Evolutionary conservation across 2,113 vertebrate genomes (phyloP), one percentile per base, ranked within the genome.

Genomic region (Larimichthys crocea): DNA sequence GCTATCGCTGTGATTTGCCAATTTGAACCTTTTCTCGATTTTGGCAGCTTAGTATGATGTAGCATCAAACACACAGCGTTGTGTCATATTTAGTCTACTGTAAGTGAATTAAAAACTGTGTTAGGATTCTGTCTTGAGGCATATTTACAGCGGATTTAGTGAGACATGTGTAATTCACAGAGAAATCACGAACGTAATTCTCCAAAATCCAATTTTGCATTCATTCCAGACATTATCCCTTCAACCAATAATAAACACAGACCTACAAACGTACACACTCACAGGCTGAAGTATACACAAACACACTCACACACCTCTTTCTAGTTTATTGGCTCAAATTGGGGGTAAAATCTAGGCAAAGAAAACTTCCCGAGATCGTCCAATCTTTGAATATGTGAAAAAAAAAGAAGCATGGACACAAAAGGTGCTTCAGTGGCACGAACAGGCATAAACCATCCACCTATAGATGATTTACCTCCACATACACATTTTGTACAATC

Each of bases 201-300:
- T 67, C 40, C 20, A 35, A 63, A 76, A 82, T 84, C 57, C 66
- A 68, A 79, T 72, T 62, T 72, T 53, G 56, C 55, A 62, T 29
- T 71, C 1, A 79, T 75, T 78, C 60, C 35, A 53, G 52, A 52
- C 53, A 63, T 55, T 56, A 57, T 76, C 12, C 48, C 1, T n/a
- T 57, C 11, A 29, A 3, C 11, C 52, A 56, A 26, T 61, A 57
- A 48, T 40, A 69, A 16, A 55, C n/a, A 52, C 26, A 17, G 0
- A 61, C 16, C 12, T 35, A 74, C 69, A 72, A n/a, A 26, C 17
- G 11, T 8, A n/a, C 48, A 56, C n/a, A 72, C 66, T 8, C 35
- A 56, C 46, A 35, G 15, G 48, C 17, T 55, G 11, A 65, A 42
- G 16, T 46, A 31, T 10, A 65, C n/a, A 75, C 20, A 75, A 74